Base-by-base conservation (phyloP, 2,888 invertebrate species). In the Drosophila pseudotalamancana region DNA sequence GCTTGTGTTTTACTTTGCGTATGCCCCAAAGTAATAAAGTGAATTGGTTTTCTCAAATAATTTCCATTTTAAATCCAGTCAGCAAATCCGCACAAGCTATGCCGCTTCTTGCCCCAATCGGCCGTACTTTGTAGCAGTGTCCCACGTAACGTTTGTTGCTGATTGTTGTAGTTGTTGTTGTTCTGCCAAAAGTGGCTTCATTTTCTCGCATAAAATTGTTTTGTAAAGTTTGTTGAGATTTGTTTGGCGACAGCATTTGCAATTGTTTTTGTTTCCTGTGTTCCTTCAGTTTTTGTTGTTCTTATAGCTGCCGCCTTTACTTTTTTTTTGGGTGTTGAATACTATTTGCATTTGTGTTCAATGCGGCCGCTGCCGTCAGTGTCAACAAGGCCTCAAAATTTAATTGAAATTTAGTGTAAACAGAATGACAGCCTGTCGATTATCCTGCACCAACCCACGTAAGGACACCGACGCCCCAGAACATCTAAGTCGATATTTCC, bases 401-500 rank as follows among this genome's bases (percentile, higher is more conserved):
- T 85, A 81, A 81, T 81, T 85, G 81, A 85, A 85, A 85, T 81
- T 82, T 85, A 85, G 79, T 81, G 81, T 85, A 85, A 85, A 79
- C 80, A 77, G 63, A 81, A 72, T 77, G 81, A 82, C 85, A 77
- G 83, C 34, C 67, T 64, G 72, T 77, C 83, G 83, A 75, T 81
- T 85, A 85, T 82, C 65, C 85, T 67, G 76, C 56, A 31, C 6
- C 16, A 19, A 1, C 14, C 19, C 49, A 37, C 32, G 27, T 16
- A 43, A 14, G 4, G 9, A 32, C 21, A 2, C 4, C 32, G 31
- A 35, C 32, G 35, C 46, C 9, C 3, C 45, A 29, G 57, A 31
- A 37, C 18, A 42, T 32, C 42, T 35, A 29, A 56, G 43, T 55
- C 64, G 45, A 61, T 76, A 78, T 69, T 77, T 81, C 66, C 71